phyloP scores from a whole-genome alignment of 2,797 vertebrate genomes.

The Leptoclinus maculatus region DNA sequence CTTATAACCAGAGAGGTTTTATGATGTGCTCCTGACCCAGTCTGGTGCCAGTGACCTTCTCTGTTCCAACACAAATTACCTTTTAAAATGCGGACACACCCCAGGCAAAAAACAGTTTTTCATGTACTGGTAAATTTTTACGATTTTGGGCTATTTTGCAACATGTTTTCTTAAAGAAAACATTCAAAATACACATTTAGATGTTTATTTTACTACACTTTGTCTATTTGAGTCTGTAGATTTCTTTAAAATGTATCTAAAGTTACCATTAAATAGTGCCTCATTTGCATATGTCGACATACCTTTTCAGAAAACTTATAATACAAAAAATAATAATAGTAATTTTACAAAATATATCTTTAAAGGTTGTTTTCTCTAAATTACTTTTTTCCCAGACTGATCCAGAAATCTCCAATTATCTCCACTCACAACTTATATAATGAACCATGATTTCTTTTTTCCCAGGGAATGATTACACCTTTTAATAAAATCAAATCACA shows the following conservation, averaged over 20 bases:
- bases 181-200: background rate
- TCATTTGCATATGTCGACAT: too few species aligned
- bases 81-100: conserved; percentile 13
- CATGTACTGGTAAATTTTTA: too few species aligned
- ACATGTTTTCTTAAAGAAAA: background rate
- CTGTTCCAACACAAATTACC: conserved; percentile 27
- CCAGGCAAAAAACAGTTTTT: too few species aligned
- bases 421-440: background rate
- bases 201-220: background rate
- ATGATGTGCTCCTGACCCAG: conserved; percentile 11
- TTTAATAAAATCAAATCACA: background rate
- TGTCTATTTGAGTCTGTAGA: background rate
- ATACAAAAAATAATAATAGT: too few species aligned
- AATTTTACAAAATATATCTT: too few species aligned
- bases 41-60: background rate
- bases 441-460: background rate
- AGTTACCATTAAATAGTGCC: too few species aligned
- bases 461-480: background rate
- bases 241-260: background rate
- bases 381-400: too few species aligned
- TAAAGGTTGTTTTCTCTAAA: too few species aligned
- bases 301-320: too few species aligned
- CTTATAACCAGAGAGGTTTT: conserved; percentile 21
- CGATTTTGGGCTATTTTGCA: background rate
- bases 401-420: too few species aligned